Evolutionary conservation across 2,888 invertebrate species (phyloP).

Genomic region (Drosophila antonietae): DNA sequence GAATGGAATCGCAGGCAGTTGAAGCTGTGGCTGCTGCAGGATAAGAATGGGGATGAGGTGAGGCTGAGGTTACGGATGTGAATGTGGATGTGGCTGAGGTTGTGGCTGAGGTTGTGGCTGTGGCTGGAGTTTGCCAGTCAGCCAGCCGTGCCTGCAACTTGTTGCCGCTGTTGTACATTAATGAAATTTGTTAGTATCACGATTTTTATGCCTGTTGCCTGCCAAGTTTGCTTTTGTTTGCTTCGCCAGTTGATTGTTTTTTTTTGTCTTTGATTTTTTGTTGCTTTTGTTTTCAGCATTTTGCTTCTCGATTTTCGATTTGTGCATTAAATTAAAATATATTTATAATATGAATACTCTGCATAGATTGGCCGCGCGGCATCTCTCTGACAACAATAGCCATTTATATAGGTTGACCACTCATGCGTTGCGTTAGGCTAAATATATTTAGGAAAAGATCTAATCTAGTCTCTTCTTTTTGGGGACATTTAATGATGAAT

Average conservation of each 20-base stretch:
- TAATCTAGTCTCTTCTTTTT: neutral
- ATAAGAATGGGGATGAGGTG: neutral
- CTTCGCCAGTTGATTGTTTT: constrained; percentile 54
- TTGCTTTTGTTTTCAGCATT: neutral
- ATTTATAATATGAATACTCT: constrained; percentile 50
- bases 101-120: neutral
- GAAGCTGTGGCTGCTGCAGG: constrained; percentile 25
- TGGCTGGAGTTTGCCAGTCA: constrained; percentile 33
- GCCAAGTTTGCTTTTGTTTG: constrained; percentile 71
- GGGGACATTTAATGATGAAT: neutral
- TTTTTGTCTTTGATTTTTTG: constrained; percentile 2
- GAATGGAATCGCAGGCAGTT: constrained; percentile 68
- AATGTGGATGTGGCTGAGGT: neutral
- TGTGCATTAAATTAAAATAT: constrained; percentile 74
- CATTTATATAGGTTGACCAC: constrained; percentile 7
- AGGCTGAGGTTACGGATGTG: neutral
- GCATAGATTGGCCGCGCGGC: constrained; percentile 34
- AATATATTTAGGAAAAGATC: constrained; percentile 4
- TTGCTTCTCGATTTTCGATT: constrained; percentile 29
- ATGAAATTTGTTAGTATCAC: constrained; percentile 83
- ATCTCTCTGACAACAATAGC: constrained; percentile 9
- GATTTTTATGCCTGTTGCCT: constrained; percentile 79
- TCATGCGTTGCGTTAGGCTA: neutral
- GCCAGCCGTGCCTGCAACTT: constrained; percentile 67
- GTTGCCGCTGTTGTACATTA: constrained; percentile 81